Base-by-base conservation (phyloP, 2,113 vertebrate species). In the Labeo catla region DNA sequence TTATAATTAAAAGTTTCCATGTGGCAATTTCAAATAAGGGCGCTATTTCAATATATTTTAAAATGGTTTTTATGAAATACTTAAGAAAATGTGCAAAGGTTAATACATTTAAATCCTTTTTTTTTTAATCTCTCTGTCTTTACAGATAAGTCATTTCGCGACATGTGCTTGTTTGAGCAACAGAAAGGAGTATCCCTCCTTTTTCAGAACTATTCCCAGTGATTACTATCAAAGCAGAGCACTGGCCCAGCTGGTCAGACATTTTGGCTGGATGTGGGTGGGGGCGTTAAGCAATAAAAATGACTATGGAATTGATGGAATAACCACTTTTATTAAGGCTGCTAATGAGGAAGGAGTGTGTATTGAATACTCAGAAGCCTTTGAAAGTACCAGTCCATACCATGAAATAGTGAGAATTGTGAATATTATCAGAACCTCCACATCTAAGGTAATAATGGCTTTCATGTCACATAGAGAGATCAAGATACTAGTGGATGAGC, bases 191-290 rank as follows among this genome's bases (percentile, higher is more conserved):
- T 96, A 94, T 28, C 95, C 95, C 0, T 94, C 93, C 45, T 96
- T 95, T 92, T 95, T 94, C 91, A 90, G 95, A 91, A 96, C 95
- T 2, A 95, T 95, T 83, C 93, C 95, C 57, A 95, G 94, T 78
- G 95, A 96, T 87, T 93, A 92, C 86, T 93, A 94, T 81, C 95
- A 96, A 89, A 95, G 94, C 86, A 92, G 88, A 91, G 95, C 94
- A 7, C 85, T 95, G 79, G 94, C 94, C 49, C 92, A 93, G 89
- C 89, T 96, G 45, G 91, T 96, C 57, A 93, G 84, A 66, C 88
- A 94, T 86, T 94, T 95, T 86, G 93, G 93, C n/a, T 96, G 95
- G 95, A 94, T 92, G 7, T 96, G 95, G 94, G 91, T 96, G 6
- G 95, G 95, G n/a, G 91, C 89, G 1, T 72, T 96, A 70, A 92